Evolutionary conservation across 2,888 invertebrate species (phyloP).

Genomic region (Torymus auratus): DNA sequence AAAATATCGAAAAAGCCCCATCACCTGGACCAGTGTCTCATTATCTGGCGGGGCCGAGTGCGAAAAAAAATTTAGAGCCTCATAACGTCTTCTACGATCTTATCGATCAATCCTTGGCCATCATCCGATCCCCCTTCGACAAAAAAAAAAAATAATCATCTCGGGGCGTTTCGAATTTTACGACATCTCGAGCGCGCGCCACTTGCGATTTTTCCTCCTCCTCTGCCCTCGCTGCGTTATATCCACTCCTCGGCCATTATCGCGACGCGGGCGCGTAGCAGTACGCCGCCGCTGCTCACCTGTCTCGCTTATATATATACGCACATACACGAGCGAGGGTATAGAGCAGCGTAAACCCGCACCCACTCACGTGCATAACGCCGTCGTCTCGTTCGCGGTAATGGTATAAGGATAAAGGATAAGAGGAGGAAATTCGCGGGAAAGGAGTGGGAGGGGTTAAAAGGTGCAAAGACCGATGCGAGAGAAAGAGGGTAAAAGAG

Average conservation of each 20-base stretch:
- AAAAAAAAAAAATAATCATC: constrained; percentile 37
- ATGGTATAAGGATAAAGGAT: constrained; percentile 32
- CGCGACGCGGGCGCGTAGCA: not conserved
- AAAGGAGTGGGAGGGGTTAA: constrained; percentile 1
- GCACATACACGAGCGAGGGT: not conserved
- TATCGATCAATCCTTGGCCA: constrained; percentile 15
- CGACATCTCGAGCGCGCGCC: not conserved
- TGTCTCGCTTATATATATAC: not conserved
- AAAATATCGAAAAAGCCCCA: constrained; percentile 3
- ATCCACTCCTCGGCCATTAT: constrained; percentile 26
- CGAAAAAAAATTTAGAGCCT: constrained; percentile 31
- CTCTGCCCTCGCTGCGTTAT: constrained; percentile 1
- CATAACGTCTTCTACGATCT: constrained; percentile 16
- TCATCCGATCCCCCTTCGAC: not conserved
- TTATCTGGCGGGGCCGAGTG: constrained; percentile 5
- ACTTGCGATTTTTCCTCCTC: constrained; percentile 29
- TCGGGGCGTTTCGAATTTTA: constrained; percentile 28
- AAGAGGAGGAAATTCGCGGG: constrained; percentile 39
- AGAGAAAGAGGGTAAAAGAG: not conserved
- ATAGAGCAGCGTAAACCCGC: constrained; percentile 4
- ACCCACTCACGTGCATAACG: not conserved
- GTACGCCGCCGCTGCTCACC: not conserved
- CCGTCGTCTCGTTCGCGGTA: constrained; percentile 1
- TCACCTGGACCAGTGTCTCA: constrained; percentile 39
- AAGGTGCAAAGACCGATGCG: constrained; percentile 17